Base-by-base conservation (phyloP, 2,888 invertebrate genomes). In the Nycteola revayana region DNA sequence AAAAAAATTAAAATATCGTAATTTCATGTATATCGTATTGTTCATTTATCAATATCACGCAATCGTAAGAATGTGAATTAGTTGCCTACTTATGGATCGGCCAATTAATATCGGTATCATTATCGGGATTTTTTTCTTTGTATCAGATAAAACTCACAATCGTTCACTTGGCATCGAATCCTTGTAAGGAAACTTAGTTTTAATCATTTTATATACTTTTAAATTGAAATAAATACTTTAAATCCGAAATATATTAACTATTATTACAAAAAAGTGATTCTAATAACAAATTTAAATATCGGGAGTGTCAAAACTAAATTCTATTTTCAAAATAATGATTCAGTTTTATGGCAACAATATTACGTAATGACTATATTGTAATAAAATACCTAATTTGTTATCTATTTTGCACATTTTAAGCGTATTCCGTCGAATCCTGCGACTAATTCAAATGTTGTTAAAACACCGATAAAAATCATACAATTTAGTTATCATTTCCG, bases 51-150 rank as follows among this genome's bases (percentile, higher is more conserved):
- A 3, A 5, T 14, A 14, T 14, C 14, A 14, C 14, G 14, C 11
- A 45, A 21, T 22, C 32, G 27, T 40, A 60, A 50, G 40, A 48
- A 53, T 50, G 32, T 44, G 11, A 33, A 36, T 39, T 21, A 42
- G 39, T 48, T 51, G 51, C 57, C 40, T 43, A 49, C 33, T 46
- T 58, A 55, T 52, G 45, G 61, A 60, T 58, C 76, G 69, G 48
- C 65, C 77, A 78, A 79, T 82, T 80, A 82, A 75, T 50, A 31
- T 43, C 57, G 69, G 78, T 75, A 73, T 64, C 79, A 84, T 82
- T 83, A 70, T 56, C 14, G 47, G 60, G 68, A 79, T 79, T 75
- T 79, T 52, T 65, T 58, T 49, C 57, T 55, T 52, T 73, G 74
- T 71, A 72, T 51, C 80, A 81, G 82, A 80, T 75, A 45, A 48